Percentiles rank a stretch among this genome's conserved stretches.
phyloP scores from a whole-genome alignment of 2,888 invertebrate species.

The Polietes domitor region DNA sequence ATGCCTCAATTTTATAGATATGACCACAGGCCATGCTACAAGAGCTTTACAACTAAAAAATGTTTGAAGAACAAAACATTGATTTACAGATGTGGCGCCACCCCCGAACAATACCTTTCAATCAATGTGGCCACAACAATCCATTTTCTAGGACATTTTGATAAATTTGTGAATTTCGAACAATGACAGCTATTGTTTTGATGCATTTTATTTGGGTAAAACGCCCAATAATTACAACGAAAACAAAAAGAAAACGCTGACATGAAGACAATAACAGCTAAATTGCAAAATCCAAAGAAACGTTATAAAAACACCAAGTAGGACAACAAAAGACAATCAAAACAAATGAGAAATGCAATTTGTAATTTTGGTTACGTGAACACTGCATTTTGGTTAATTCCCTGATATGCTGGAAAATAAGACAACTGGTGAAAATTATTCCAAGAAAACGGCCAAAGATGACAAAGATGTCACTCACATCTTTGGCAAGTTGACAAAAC shows the following conservation, averaged over 20 bases:
- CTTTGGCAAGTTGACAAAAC: constrained; percentile 46
- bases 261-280: constrained; percentile 63
- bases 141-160: not conserved
- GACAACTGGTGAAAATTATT: constrained; percentile 14
- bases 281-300: constrained; percentile 41
- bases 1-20: no score
- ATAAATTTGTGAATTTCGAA: constrained; percentile 1
- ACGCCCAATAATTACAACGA: constrained; percentile 58
- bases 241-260: constrained; percentile 33
- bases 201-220: constrained; percentile 35
- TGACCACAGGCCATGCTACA: not conserved
- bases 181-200: constrained; percentile 35
- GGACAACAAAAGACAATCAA: constrained; percentile 16
- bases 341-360: constrained; percentile 13
- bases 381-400: not conserved
- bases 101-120: constrained; percentile 35
- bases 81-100: constrained; percentile 8
- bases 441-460: constrained; percentile 37
- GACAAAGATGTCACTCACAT: constrained; percentile 59
- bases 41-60: not conserved
- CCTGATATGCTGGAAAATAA: not conserved
- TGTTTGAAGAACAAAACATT: not conserved
- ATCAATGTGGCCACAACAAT: constrained; percentile 24
- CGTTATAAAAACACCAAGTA: not conserved
- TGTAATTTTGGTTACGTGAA: not conserved